Conservation (phyloP, 2,113 vertebrate genomes). For the Corvus hawaiiensis region DNA sequence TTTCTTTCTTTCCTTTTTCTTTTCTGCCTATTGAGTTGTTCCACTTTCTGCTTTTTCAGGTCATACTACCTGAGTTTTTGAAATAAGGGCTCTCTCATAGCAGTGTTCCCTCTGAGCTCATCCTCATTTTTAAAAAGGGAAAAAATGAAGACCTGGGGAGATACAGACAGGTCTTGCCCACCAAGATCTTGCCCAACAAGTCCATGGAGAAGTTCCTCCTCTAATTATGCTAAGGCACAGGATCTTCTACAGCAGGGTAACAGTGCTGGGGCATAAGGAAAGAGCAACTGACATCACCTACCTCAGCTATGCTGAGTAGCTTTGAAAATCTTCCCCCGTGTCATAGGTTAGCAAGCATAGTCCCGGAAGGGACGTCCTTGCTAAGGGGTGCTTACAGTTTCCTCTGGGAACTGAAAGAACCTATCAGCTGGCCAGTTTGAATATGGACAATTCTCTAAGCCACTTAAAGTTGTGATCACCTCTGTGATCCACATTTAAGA, state of each 20-base stretch:
- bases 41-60: not conserved
- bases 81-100: not conserved
- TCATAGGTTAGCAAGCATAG: too few species aligned
- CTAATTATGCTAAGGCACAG: too few species aligned
- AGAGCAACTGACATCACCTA: too few species aligned
- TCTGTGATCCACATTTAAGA: too few species aligned
- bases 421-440: too few species aligned
- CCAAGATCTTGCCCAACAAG: not conserved
- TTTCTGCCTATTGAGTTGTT: not conserved
- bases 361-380: too few species aligned
- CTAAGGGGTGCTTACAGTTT: too few species aligned
- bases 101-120: not conserved
- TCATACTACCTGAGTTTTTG: not conserved
- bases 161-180: too few species aligned
- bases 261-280: not conserved
- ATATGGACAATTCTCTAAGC: too few species aligned
- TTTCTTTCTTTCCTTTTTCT: not conserved
- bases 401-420: too few species aligned
- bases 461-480: too few species aligned
- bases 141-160: not conserved
- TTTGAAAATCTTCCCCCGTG: not conserved
- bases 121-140: not conserved
- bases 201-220: not conserved
- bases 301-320: rapidly evolving
- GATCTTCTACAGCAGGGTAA: not conserved